These are phyloP conservation scores for Pantelozetes paolii DNA, from an alignment of 2,888 invertebrate genomes.

Conservation along the genomic window DNA sequence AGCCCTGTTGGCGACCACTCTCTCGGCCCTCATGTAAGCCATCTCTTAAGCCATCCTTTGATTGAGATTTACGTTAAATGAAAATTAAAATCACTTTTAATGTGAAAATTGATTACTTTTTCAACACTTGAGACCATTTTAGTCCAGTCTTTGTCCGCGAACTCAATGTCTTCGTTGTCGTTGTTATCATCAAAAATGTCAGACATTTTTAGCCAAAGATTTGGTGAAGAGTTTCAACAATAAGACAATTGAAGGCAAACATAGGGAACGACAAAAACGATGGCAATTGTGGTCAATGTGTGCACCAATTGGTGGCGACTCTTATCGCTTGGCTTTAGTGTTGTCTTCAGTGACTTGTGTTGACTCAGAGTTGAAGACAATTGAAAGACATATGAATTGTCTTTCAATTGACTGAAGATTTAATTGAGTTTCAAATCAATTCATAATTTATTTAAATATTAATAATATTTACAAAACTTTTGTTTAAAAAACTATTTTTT, in stretches of 20 bases:
- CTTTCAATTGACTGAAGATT: too few relatives aligned
- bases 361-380: background rate
- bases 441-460: too few relatives aligned
- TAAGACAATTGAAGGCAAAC: too few relatives aligned
- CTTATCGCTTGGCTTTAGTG: background rate
- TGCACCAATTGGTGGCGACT: constrained; percentile 32
- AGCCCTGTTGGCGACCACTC: background rate
- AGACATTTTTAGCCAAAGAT: background rate
- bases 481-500: too few relatives aligned
- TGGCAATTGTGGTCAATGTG: background rate
- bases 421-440: too few relatives aligned
- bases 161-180: constrained; percentile 26
- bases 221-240: too few relatives aligned
- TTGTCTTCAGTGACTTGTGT: background rate
- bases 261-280: too few relatives aligned
- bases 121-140: background rate
- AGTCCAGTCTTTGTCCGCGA: constrained; percentile 13
- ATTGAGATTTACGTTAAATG: background rate
- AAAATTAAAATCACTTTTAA: background rate
- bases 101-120: background rate
- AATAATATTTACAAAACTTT: too few relatives aligned
- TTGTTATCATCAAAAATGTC: constrained; percentile 16
- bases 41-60: constrained; percentile 27
- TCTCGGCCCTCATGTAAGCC: constrained; percentile 3
- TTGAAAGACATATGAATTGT: background rate